Evolutionary conservation across 2,113 vertebrate species (phyloP), one percentile per base, ranked within the genome.

Genomic region (Microcebus lehilahytsara): DNA sequence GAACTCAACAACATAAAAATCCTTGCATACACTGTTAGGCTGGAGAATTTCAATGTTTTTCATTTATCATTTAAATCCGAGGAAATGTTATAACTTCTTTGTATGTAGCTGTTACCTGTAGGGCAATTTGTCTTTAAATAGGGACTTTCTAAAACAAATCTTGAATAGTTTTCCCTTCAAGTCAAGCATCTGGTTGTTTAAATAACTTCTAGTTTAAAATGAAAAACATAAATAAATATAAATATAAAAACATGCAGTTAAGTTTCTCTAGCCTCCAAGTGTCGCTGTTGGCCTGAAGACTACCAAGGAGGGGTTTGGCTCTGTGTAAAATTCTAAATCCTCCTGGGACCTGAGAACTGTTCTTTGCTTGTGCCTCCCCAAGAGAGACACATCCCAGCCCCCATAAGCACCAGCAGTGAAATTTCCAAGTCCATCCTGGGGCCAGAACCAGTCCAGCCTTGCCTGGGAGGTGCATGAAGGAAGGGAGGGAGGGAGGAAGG

Each of bases 31-130:
- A 9, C 51, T 69, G 2, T 69, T 60, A 87, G 56, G 99, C 99
- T 99, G 97, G 64, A 96, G 96, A 77, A 97, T 80, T 72, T 88
- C 14, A 72, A 69, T 69, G n/a, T 79, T 56, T 80, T 74, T 66
- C 58, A 91, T 67, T 91, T 78, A 23, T 81, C 78, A 67, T 71
- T 69, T 91, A 13, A 81, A 83, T 27, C 20, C 62, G 34, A 69
- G 77, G n/a, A 60, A 64, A 25, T 71, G 34, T 80, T 87, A 37
- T 60, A 64, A 53, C 9, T 64, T 34, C 27, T 94, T 81, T 89
- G 60, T 75, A 66, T 66, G 42, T 75, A 66, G 58, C 20, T 81
- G 53, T 88, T 56, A n/a, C 75, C 75, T n/a, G 58, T 25, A 64
- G 53, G 46, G 32, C 14, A 79, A n/a, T 51, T 37, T 49, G 42